Evolutionary conservation across 2,797 vertebrate genomes (phyloP).

Genomic region (Xyrichtys novacula): DNA sequence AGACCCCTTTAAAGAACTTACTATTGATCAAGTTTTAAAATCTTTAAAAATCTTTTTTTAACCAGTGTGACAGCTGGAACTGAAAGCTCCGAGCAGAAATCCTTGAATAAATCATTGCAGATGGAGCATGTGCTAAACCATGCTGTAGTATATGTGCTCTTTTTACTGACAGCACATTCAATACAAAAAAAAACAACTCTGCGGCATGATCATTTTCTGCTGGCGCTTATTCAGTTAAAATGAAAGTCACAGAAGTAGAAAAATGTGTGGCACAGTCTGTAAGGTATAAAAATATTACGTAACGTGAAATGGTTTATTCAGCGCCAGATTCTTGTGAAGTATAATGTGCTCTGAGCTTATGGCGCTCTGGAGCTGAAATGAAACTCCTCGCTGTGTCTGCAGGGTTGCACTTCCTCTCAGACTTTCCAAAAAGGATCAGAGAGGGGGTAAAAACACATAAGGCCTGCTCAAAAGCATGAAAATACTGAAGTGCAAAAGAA

Average conservation of each 20-base stretch:
- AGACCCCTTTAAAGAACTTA: neutral
- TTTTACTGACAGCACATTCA: no score
- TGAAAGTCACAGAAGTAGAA: neutral
- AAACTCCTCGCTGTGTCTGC: constrained; percentile 6
- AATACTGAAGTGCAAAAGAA: neutral
- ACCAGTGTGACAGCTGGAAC: no score
- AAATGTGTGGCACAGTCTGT: no score
- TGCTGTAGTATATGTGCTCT: neutral
- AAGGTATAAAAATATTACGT: no score
- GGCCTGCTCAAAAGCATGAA: constrained; percentile 18
- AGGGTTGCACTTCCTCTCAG: constrained; percentile 52
- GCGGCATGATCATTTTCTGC: neutral
- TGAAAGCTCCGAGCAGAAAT: no score
- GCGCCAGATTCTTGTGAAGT: neutral
- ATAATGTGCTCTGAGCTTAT: neutral
- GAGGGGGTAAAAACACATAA: neutral
- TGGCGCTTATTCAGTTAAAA: neutral
- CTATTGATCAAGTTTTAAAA: constrained; percentile 1
- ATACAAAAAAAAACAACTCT: no score
- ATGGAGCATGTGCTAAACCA: neutral
- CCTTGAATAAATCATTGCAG: constrained; percentile 1
- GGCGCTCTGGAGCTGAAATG: constrained; percentile 7
- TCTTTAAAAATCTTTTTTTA: neutral
- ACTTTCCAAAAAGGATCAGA: constrained; percentile 59
- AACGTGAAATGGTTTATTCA: neutral